Evolutionary conservation across 2,888 invertebrate species (phyloP), one percentile per base, ranked within the genome.

Genomic region (Leptopilina syphax): DNA sequence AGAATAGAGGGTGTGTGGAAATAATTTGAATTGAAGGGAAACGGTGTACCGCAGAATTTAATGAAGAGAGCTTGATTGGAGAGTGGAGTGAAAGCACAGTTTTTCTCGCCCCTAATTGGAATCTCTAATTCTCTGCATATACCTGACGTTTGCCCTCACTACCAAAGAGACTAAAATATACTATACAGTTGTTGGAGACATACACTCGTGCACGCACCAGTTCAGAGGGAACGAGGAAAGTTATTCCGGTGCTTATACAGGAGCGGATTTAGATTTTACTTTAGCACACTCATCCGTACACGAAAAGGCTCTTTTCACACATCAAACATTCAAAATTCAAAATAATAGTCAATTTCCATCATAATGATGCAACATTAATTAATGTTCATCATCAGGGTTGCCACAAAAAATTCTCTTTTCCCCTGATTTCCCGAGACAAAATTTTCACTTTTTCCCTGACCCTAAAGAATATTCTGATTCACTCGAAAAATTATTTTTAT

Each of bases 171-270:
- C 73, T 57, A 73, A 73, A 73, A 73, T 73, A 34, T 34, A 73
- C 73, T 34, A n/a, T 57, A 57, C 57, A 54, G 27, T 73, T 57
- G 70, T 73, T 54, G 57, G 70, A 73, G 70, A 50, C 60, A 77
- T 47, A 12, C 66, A 44, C 47, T 47, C 67, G 77, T 47, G 63
- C 60, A 79, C 68, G 60, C 50, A 65, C 24, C 76, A 76, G 54
- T 67, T 50, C 50, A 44, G 54, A 27, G 24, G 27, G 18, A 24
- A 27, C 12, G 79, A 54, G 65, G 70, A 57, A 81, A 82, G 81
- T 84, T 84, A 84, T 83, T 84, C 81, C 79, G 78, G 81, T 81
- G 82, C 79, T 80, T 50, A 80, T 76, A 77, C 50, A 24, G 79
- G 82, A 81, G 79, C 78, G 77, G 63, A 73, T 73, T 73, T 73